Evolutionary conservation across 2,797 vertebrate genomes (phyloP).

Genomic region (Rhinella marina): DNA sequence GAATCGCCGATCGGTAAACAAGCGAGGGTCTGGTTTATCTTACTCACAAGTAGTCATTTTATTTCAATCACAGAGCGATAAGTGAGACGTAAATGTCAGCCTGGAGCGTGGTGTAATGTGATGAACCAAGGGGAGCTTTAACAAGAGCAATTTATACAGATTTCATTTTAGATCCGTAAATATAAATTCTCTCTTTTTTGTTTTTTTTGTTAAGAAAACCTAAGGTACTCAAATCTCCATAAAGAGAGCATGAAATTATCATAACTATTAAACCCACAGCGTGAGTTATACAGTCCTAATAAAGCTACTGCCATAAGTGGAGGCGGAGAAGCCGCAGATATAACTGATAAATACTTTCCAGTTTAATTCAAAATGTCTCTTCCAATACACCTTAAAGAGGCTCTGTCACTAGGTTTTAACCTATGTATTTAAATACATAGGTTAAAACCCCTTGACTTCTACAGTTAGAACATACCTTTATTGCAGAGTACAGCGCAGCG

Average conservation of each 20-base stretch:
- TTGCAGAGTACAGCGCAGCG: no score
- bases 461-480: no score
- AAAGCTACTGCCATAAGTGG: background rate
- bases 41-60: conserved; percentile 42
- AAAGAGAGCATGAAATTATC: background rate
- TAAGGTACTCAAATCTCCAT: background rate
- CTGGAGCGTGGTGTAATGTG: background rate
- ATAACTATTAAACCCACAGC: background rate
- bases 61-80: conserved; percentile 43
- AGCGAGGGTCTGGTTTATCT: conserved; percentile 14
- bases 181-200: background rate
- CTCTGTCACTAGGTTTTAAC: no score
- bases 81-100: conserved; percentile 13
- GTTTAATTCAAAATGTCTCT: background rate
- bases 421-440: no score
- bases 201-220: background rate
- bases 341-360: background rate
- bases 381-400: background rate
- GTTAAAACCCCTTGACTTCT: no score
- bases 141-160: background rate
- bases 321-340: no score
- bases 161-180: conserved; percentile 18
- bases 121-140: conserved; percentile 5
- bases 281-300: background rate
- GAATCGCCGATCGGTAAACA: conserved; percentile 60